phyloP scores from a whole-genome alignment of 2,797 vertebrate genomes.

The Darevskia nairensis region DNA sequence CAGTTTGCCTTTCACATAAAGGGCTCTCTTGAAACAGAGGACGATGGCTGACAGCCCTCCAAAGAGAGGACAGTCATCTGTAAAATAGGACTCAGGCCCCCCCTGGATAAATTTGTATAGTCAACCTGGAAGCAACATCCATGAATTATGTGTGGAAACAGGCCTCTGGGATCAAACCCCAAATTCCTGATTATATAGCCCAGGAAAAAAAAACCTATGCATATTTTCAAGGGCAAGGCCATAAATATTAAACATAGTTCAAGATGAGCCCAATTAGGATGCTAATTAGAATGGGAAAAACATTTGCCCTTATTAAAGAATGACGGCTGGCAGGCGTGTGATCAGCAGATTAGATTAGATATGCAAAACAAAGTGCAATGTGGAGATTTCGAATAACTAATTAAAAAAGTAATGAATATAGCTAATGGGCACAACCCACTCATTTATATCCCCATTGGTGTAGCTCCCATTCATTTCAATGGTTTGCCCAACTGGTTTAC shows the following conservation, averaged over 20 bases:
- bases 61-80: too few species aligned
- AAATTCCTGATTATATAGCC: not conserved
- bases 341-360: slow-evolving; percentile 38
- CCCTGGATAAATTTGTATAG: not conserved
- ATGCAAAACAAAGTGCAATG: slow-evolving; percentile 32
- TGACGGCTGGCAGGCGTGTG: slow-evolving; percentile 18
- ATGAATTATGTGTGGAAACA: not conserved
- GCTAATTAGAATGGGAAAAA: not conserved
- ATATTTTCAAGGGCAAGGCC: slow-evolving; percentile 7
- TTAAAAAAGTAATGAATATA: slow-evolving; percentile 44
- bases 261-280: not conserved
- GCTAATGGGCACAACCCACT: not conserved
- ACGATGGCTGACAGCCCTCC: too few species aligned
- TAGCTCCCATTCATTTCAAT: not conserved
- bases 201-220: not conserved
- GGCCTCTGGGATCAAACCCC: too few species aligned
- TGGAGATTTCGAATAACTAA: slow-evolving; percentile 21
- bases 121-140: not conserved
- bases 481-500: not conserved
- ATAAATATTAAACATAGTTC: slow-evolving; percentile 29
- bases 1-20: too few species aligned
- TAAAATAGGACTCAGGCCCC: too few species aligned
- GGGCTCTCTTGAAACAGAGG: too few species aligned
- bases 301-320: slow-evolving; percentile 6
- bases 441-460: too few species aligned